Conservation (phyloP, 2,113 vertebrate genomes). For the Perca flavescens region DNA sequence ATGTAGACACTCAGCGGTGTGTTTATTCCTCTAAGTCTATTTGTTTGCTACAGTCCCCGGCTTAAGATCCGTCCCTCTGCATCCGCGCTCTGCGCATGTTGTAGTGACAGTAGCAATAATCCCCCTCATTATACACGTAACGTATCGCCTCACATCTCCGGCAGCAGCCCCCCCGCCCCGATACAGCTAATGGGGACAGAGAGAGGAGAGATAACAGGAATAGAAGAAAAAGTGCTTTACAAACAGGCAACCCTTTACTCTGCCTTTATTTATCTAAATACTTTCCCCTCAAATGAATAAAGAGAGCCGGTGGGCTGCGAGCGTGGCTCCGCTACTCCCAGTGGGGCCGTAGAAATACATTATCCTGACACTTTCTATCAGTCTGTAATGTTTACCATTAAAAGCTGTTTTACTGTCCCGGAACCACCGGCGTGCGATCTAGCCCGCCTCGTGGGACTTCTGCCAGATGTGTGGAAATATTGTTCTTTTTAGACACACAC, state of each 20-base stretch:
- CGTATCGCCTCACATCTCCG: conserved; percentile 71
- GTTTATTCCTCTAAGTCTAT: conserved; percentile 68
- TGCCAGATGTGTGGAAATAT: conserved; percentile 85
- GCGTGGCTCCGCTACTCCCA: conserved; percentile 69
- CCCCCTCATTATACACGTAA: conserved; percentile 78
- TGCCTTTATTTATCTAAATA: conserved; percentile 76
- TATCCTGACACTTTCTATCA: conserved; percentile 86
- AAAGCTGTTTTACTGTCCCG: conserved; percentile 88
- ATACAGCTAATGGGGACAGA: conserved; percentile 74
- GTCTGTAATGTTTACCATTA: conserved; percentile 95
- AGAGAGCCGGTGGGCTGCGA: conserved; percentile 44
- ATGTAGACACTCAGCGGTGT: conserved; percentile 50
- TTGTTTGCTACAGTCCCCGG: conserved; percentile 64
- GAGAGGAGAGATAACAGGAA: conserved; percentile 69
- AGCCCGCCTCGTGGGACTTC: conserved; percentile 73
- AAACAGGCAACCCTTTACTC: conserved; percentile 62
- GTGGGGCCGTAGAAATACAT: conserved; percentile 83
- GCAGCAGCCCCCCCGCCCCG: conserved; percentile 34
- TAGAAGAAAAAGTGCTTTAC: conserved; percentile 59
- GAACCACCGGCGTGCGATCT: conserved; percentile 88
- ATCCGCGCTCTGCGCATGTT: conserved; percentile 55
- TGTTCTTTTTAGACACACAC: conserved; percentile 84
- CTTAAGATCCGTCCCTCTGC: conserved; percentile 64
- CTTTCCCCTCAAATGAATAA: conserved; percentile 67
- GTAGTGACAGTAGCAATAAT: conserved; percentile 74